Percentiles rank a stretch among this genome's conserved stretches.
Evolutionary conservation across 2,797 vertebrate species (phyloP).

Genomic region (Myripristis murdjan): DNA sequence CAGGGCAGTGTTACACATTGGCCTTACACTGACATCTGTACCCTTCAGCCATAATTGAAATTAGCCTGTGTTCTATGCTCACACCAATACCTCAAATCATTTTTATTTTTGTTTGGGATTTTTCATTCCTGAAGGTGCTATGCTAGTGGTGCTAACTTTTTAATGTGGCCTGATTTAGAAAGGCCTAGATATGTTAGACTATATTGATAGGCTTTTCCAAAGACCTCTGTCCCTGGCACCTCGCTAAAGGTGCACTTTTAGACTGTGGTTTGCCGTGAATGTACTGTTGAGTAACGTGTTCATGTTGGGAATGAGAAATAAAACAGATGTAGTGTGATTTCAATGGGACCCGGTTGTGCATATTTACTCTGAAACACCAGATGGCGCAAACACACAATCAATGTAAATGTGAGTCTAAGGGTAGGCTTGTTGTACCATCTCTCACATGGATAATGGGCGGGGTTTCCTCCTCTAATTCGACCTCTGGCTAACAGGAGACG

Average conservation of each 20-base stretch:
- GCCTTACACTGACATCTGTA: conserved; percentile 3
- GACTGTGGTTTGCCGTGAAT: conserved; percentile 10
- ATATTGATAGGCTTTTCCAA: not conserved
- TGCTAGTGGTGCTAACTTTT: conserved; percentile 55
- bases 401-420: not conserved
- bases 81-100: conserved; percentile 55
- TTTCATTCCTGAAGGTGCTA: conserved; percentile 42
- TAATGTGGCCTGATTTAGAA: conserved; percentile 20
- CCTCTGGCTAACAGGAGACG: too few species aligned
- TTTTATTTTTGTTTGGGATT: not conserved
- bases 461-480: too few species aligned
- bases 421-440: not conserved
- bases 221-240: not conserved
- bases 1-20: conserved; percentile 9
- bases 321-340: conserved; percentile 18
- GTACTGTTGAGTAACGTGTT: conserved; percentile 8
- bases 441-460: not conserved
- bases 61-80: conserved; percentile 5
- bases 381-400: not conserved
- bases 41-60: conserved; percentile 5
- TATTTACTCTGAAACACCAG: not conserved
- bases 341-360: not conserved
- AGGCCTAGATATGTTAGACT: not conserved
- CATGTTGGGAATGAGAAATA: conserved; percentile 33
- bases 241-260: conserved; percentile 15